These are phyloP conservation scores for Alexandromys oeconomus DNA, from an alignment of 2,797 vertebrate species.

Conservation along the genomic window DNA sequence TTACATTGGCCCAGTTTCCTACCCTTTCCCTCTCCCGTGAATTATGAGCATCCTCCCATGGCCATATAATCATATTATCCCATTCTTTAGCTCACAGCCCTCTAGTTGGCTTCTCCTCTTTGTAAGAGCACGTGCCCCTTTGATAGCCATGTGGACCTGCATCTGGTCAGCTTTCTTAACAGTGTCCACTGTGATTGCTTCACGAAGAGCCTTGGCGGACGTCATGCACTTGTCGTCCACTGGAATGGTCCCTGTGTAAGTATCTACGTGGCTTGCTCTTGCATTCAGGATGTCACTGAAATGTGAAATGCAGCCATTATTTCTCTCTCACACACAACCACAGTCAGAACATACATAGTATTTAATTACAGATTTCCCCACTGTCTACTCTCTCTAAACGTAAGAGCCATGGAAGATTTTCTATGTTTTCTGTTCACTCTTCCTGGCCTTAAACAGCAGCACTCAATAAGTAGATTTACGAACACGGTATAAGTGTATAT, in stretches of 20 bases:
- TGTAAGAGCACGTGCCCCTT: neutral
- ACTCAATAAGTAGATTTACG: neutral
- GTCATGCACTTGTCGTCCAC: neutral
- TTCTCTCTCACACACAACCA: neutral
- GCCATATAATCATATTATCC: neutral
- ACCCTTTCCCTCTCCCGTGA: neutral
- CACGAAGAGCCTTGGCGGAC: neutral
- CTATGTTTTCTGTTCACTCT: neutral
- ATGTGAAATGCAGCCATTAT: neutral
- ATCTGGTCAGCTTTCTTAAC: neutral
- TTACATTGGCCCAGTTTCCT: neutral
- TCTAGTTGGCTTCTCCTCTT: neutral
- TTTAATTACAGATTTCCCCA: neutral
- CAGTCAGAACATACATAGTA: neutral
- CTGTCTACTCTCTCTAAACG: neutral
- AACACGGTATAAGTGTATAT: neutral
- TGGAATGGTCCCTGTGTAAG: neutral
- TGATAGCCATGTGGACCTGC: accelerated
- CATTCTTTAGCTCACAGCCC: neutral
- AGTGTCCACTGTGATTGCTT: neutral
- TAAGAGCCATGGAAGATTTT: neutral
- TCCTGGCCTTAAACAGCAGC: neutral
- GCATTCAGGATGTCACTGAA: neutral
- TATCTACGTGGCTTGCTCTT: neutral
- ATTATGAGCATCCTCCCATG: neutral